Evolutionary conservation across 2,113 vertebrate species (phyloP), one percentile per base, ranked within the genome.

Genomic region (Neodontobutis hainanensis): DNA sequence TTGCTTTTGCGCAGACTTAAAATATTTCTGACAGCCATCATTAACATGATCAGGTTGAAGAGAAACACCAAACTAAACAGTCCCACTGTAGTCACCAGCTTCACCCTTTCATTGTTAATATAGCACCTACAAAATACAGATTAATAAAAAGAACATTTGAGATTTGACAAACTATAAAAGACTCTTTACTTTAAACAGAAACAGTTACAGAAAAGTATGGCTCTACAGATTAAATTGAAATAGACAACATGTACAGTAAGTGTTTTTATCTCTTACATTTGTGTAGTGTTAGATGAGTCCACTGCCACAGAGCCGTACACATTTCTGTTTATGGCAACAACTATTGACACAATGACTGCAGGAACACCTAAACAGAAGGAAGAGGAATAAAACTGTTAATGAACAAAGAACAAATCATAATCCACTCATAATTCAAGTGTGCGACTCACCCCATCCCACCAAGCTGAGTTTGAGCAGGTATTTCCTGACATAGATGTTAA

Each of bases 401-500:
- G 19, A 27, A 27, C 19, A 27, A 27, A 27, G 19, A n/a, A 5
- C 14, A 15, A 2, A 9, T 15, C 35, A 32, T n/a, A n/a, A n/a
- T 1, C 19, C 7, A 61, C 4, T 9, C 3, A n/a, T 14, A 43
- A 19, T 43, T 43, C 19, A 27, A 27, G 19, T 27, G 19, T 57
- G 11, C 36, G 8, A 82, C 90, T 88, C 77, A 89, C 92, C 89
- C 91, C 90, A 92, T 58, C 89, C 92, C 32, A 90, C 51, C n/a
- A 87, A 0, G 59, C 75, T 69, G 32, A 93, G 72, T 72, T 92
- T 92, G 46, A 91, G 88, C 53, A 89, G 5, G 76, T 93, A 93
- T 84, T 61, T 83, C 52, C 55, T 87, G 65, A 92, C 19, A 52
- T 93, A 92, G 77, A 90, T 90, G 78, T 92, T 92, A 59, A 91